phyloP scores from a whole-genome alignment of 2,797 vertebrate species.

The Lacerta viridis region DNA sequence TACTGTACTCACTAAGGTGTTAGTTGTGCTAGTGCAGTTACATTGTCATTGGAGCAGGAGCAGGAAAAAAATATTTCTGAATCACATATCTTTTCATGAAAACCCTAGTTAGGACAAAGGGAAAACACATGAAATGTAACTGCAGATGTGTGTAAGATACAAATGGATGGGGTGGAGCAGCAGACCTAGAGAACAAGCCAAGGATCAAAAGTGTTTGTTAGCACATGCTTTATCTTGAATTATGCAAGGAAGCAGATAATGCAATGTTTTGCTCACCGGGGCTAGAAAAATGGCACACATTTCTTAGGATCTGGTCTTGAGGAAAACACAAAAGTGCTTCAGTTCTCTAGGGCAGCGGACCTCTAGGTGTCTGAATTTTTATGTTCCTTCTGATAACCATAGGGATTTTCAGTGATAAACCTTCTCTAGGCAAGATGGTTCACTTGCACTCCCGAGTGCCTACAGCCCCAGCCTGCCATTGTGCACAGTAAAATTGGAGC shows the following conservation, averaged over 20 bases:
- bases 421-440: background rate
- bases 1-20: background rate
- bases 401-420: background rate
- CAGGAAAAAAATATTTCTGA: background rate
- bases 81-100: conserved; percentile 5
- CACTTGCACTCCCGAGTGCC: background rate
- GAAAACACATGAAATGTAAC: background rate
- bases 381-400: background rate
- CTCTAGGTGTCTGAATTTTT: background rate
- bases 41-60: background rate
- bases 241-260: background rate
- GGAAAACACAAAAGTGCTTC: background rate
- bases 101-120: background rate
- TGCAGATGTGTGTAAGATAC: background rate
- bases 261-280: background rate
- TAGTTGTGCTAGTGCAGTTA: conserved; percentile 1
- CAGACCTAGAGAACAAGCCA: background rate
- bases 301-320: background rate
- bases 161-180: background rate
- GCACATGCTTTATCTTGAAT: background rate
- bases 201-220: background rate
- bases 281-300: background rate
- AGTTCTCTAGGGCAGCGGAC: background rate
- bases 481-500: background rate
- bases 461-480: background rate